Base-by-base conservation (phyloP, 2,113 vertebrate genomes). In the Poeciliopsis prolifica region DNA sequence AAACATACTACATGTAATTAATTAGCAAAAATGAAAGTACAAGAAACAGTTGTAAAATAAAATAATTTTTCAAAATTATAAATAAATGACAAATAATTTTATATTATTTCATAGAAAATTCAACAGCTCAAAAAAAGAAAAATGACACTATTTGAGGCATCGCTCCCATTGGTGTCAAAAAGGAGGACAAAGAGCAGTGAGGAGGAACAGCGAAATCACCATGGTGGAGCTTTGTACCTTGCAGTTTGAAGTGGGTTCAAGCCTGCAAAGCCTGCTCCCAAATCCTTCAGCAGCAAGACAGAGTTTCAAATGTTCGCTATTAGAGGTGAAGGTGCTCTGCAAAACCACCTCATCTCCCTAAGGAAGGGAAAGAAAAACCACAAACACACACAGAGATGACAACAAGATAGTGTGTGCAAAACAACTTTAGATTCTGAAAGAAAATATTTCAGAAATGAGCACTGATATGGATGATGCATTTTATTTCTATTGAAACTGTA, bases 341-440 rank as follows among this genome's bases (percentile, higher is more conserved):
- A 98, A 90, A 76, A 97, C 96, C 77, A 98, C 95, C 86, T 98
- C 96, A 85, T 98, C 97, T 61, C 96, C 96, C 97, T 98, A 89
- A 42, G 14, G 44, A 31, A 40, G 77, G 22, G 24, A n/a, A 58
- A 58, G 22, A n/a, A 58, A 58, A 7, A 58, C 3, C 19, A 58
- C 17, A 60, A 7, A 58, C 19, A 65, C 58, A 64, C 28, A 71
- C 30, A 51, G 0, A 77, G 8, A 73, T 65, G 28, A 61, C 40
- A 58, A 13, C 5, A 61, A 31, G 35, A 19, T 2, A 19, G 9
- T 48, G 44, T 48, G 17, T 48, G 44, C 44, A 42, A 48, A 48
- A 48, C 4, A 48, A 5, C 4, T 48, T 42, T 15, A 42, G 13
- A 54, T 54, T 24, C 22, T n/a, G 22, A 58, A 24, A 24, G 24